Evolutionary conservation across 2,797 vertebrate species (phyloP), one percentile per base, ranked within the genome.

Genomic region (Cynopterus sphinx): DNA sequence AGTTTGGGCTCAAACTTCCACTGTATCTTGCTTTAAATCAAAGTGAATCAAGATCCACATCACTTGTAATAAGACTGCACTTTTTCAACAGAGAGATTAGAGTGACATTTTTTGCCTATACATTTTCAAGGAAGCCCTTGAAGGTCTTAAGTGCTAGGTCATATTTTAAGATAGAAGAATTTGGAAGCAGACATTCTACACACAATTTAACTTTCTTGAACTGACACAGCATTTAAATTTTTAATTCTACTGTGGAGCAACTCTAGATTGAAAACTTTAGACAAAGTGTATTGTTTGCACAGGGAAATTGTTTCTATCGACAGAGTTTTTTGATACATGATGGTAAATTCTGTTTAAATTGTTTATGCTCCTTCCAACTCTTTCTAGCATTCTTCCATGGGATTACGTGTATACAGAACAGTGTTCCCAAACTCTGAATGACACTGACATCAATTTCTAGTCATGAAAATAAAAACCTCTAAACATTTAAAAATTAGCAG

Each of bases 191-290:
- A 49, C 92, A 67, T 89, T 89, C 70, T 28, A 57, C 36, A 94
- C 33, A 59, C 7, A 59, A 36, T 1, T 91, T 21, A 75, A 90
- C n/a, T 91, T 91, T 28, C 24, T 74, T 53, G 39, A 67, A 24
- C 77, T 67, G 39, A 33, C 9, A 33, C 1, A n/a, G 51, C 9
- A 19, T 65, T 87, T 87, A 78, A 75, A 43, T 84, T 75, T 95
- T 53, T 83, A 87, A 93, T 90, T 95, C 11, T 90, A 57, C 41
- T 75, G 2, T 33, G 31, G 49, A 89, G 16, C 19, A 87, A 94
- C 59, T 15, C 11, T 53, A 79, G 17, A 68, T 17, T 90, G 11
- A 78, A 95, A 84, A 53, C 4, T 19, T 88, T 36, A 81, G 49
- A 78, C 36, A 22, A 41, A 46, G 8, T 63, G 0, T 46, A 90